Evolutionary conservation across 2,797 vertebrate genomes (phyloP).

Genomic region (Catostomus latipinnis): DNA sequence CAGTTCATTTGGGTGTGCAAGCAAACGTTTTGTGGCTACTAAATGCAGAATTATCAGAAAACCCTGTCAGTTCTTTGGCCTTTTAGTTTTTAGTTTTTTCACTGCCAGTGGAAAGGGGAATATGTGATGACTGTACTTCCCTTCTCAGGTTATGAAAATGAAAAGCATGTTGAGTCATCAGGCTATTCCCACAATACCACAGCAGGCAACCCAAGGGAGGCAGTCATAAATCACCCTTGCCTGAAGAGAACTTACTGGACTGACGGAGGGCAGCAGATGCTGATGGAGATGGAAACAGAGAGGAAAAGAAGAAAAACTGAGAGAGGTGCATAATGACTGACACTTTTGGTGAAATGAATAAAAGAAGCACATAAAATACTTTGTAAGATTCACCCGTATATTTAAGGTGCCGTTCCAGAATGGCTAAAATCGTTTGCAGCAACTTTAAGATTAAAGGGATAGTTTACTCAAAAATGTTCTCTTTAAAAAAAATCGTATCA

Average conservation of each 20-base stretch:
- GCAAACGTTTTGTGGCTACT: too few species aligned
- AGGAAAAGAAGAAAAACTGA: slow-evolving; percentile 55
- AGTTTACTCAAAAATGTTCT: too few species aligned
- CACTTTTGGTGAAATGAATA: too few species aligned
- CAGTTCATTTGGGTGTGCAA: too few species aligned
- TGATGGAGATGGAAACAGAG: slow-evolving; percentile 22
- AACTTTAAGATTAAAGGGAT: too few species aligned
- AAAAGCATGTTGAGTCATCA: slow-evolving; percentile 3
- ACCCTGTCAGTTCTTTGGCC: neutral
- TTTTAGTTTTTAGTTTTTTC: neutral
- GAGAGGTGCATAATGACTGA: slow-evolving; percentile 8
- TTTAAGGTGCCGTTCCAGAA: too few species aligned
- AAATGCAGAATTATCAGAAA: neutral
- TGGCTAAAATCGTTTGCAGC: too few species aligned
- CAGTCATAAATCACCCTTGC: neutral
- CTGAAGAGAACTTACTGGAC: slow-evolving; percentile 51
- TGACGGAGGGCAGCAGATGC: slow-evolving; percentile 7
- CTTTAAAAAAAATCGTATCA: too few species aligned
- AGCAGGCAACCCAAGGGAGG: slow-evolving; percentile 48
- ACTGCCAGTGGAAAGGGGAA: neutral
- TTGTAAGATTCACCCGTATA: too few species aligned
- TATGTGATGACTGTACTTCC: slow-evolving; percentile 66
- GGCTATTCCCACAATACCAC: slow-evolving; percentile 53
- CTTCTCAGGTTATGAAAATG: slow-evolving; percentile 11
- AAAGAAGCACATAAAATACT: too few species aligned